Conservation (phyloP, 2,797 vertebrate species). For the Rhinoraja longicauda region DNA sequence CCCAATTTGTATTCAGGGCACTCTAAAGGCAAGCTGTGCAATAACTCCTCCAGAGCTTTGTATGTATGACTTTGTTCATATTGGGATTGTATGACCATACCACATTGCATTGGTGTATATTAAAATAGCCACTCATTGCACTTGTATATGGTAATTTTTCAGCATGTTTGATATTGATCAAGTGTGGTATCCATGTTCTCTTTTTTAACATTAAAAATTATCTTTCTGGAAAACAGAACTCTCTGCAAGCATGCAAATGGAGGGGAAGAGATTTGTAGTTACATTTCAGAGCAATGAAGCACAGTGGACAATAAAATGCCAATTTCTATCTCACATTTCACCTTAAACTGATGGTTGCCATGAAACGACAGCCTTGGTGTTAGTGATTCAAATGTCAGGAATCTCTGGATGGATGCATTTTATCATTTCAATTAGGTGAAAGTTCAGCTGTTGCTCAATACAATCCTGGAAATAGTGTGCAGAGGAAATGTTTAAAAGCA, state of each 20-base stretch:
- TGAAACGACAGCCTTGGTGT: neutral
- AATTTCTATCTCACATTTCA: neutral
- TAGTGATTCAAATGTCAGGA: conserved; percentile 6
- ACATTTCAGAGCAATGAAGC: neutral
- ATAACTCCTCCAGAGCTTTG: neutral
- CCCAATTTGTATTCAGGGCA: neutral
- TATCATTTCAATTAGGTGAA: neutral
- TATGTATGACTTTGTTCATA: too few relatives aligned
- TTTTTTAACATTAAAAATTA: neutral
- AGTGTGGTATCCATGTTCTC: neutral
- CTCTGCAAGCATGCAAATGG: neutral
- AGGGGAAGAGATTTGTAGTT: neutral
- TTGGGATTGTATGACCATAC: neutral
- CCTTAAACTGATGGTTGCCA: neutral
- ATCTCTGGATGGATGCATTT: neutral
- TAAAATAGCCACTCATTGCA: neutral
- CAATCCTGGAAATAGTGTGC: neutral
- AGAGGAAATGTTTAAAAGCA: neutral
- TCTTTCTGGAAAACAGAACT: neutral
- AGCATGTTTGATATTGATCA: neutral
- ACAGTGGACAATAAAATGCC: neutral
- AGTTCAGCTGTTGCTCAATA: neutral
- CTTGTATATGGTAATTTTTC: too few relatives aligned
- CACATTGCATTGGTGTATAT: neutral
- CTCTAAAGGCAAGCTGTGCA: neutral